These are phyloP conservation scores for Salvator merianae DNA, from an alignment of 2,113 vertebrate genomes.

Conservation along the genomic window DNA sequence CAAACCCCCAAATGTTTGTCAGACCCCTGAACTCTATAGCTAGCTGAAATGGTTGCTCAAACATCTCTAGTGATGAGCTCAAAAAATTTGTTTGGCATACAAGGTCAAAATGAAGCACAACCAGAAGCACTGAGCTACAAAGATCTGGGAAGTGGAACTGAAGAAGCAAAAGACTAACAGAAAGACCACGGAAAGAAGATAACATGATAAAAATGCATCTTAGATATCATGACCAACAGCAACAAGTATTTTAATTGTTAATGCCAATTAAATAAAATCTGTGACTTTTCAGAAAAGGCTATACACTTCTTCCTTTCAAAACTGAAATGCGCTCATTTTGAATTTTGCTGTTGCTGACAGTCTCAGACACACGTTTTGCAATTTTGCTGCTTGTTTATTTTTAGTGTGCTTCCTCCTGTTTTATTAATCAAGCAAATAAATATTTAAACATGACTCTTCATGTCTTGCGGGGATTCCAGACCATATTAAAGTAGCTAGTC, in stretches of 20 bases:
- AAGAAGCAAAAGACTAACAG: neutral
- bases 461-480: neutral
- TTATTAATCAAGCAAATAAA: constrained; percentile 23
- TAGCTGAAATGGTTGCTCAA: too few relatives aligned
- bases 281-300: neutral
- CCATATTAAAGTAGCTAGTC: neutral
- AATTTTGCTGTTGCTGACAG: neutral
- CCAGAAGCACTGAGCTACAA: neutral
- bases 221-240: neutral
- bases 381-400: constrained; percentile 17
- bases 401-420: neutral
- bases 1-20: too few relatives aligned
- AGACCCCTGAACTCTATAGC: too few relatives aligned
- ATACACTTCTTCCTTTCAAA: neutral
- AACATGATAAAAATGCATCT: neutral
- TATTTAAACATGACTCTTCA: neutral
- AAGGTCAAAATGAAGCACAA: neutral
- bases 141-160: neutral
- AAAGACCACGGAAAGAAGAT: neutral
- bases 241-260: neutral
- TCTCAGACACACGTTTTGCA: neutral
- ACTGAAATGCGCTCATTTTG: neutral
- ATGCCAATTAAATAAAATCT: neutral
- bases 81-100: neutral
- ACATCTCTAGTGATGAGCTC: neutral